These are phyloP conservation scores for Philaethria dido DNA, from an alignment of 2,888 invertebrate species.

Conservation along the genomic window DNA sequence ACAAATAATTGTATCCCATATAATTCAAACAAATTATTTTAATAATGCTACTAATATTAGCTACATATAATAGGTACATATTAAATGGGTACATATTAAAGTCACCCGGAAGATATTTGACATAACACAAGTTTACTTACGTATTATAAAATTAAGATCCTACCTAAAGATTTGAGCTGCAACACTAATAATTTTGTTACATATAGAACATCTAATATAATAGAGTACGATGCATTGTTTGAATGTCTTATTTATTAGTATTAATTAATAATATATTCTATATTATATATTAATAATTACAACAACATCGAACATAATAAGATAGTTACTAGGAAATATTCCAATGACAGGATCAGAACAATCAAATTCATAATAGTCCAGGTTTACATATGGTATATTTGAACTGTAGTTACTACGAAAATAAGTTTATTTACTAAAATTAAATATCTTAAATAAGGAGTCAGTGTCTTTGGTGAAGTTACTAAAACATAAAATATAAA, in stretches of 20 bases:
- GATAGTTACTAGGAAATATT: neutral
- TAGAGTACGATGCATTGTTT: neutral
- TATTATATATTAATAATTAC: neutral
- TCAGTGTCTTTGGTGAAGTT: too few species aligned
- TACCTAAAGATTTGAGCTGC: conserved; percentile 12
- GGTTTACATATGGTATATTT: too few species aligned
- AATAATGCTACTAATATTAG: conserved; percentile 3
- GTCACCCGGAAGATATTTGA: conserved; percentile 4
- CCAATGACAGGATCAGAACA: neutral
- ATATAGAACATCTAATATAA: neutral
- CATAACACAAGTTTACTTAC: neutral
- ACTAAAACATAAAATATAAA: too few species aligned
- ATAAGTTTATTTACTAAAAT: too few species aligned
- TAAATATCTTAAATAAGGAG: too few species aligned
- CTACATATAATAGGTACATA: neutral
- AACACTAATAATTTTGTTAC: neutral
- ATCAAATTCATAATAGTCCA: neutral
- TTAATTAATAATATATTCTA: neutral
- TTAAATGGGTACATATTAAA: conserved; percentile 6
- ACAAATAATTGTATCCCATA: neutral
- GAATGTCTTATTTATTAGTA: neutral
- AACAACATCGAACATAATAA: neutral
- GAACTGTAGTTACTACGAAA: too few species aligned
- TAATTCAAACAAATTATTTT: neutral
- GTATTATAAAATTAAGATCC: neutral